Conservation (phyloP, 2,797 vertebrate genomes). For the Tapera naevia region DNA sequence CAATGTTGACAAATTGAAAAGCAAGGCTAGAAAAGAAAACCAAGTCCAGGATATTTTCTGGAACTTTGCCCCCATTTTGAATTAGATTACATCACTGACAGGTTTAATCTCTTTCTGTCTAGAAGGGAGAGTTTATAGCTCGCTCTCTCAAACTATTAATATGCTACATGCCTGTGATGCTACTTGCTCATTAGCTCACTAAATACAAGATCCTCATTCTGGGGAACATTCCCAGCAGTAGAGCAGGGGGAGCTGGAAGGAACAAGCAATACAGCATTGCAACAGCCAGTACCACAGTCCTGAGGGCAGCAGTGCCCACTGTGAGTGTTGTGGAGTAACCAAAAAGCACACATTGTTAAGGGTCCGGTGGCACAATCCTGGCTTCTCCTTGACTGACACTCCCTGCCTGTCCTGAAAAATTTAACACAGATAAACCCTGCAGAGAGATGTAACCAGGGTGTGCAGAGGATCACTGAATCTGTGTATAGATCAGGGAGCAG, state of each 20-base stretch:
- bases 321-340: neutral
- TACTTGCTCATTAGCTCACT: neutral
- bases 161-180: neutral
- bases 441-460: neutral
- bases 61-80: neutral
- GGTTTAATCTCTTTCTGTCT: neutral
- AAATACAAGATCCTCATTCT: neutral
- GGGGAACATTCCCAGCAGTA: neutral
- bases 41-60: neutral
- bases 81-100: neutral
- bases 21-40: neutral
- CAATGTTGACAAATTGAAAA: neutral
- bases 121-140: neutral
- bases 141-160: neutral
- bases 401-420: no score
- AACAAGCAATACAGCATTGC: rapidly evolving
- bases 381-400: neutral
- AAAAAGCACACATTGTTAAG: neutral
- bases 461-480: neutral
- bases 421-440: neutral
- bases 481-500: rapidly evolving
- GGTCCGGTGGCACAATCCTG: neutral
- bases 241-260: rapidly evolving
- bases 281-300: rapidly evolving
- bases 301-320: rapidly evolving